A percentile compares a stretch with the other conserved stretches of the same genome.
Evolutionary conservation across 2,888 invertebrate species (phyloP).

Genomic region (Drosophila subquinaria): DNA sequence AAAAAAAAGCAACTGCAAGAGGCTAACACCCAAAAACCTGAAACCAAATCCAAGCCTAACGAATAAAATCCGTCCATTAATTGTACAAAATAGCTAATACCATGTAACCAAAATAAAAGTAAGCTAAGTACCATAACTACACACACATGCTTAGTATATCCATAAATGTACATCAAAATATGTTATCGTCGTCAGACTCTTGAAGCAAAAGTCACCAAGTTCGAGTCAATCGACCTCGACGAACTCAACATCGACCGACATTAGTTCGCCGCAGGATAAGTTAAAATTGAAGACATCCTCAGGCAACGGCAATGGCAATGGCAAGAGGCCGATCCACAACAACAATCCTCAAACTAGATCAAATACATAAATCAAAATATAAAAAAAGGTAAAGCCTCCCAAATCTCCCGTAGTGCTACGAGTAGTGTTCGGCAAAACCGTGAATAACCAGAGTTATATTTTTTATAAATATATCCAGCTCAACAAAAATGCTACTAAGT

Average conservation of each 20-base stretch:
- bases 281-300: slow-evolving; percentile 61
- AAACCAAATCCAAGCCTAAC: slow-evolving; percentile 16
- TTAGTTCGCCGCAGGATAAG: slow-evolving; percentile 62
- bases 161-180: slow-evolving; percentile 25
- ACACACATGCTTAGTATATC: slow-evolving; percentile 15
- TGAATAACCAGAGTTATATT: slow-evolving; percentile 34
- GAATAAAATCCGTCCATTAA: slow-evolving; percentile 24
- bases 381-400: slow-evolving; percentile 36
- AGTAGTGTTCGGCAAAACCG: slow-evolving; percentile 7
- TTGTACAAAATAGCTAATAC: slow-evolving; percentile 18
- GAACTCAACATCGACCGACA: slow-evolving; percentile 74
- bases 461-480: background rate
- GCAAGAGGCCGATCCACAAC: slow-evolving; percentile 22
- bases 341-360: slow-evolving; percentile 12
- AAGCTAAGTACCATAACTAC: slow-evolving; percentile 5
- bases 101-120: slow-evolving; percentile 9
- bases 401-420: background rate
- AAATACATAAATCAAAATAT: slow-evolving; percentile 24
- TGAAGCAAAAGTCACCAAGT: slow-evolving; percentile 68
- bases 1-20: slow-evolving; percentile 16
- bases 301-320: slow-evolving; percentile 35
- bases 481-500: slow-evolving; percentile 30
- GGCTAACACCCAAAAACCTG: slow-evolving; percentile 31
- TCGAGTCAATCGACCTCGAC: slow-evolving; percentile 75
- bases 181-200: slow-evolving; percentile 63